phyloP scores from a whole-genome alignment of 2,888 invertebrate genomes.

The Syrista parreyssii region DNA sequence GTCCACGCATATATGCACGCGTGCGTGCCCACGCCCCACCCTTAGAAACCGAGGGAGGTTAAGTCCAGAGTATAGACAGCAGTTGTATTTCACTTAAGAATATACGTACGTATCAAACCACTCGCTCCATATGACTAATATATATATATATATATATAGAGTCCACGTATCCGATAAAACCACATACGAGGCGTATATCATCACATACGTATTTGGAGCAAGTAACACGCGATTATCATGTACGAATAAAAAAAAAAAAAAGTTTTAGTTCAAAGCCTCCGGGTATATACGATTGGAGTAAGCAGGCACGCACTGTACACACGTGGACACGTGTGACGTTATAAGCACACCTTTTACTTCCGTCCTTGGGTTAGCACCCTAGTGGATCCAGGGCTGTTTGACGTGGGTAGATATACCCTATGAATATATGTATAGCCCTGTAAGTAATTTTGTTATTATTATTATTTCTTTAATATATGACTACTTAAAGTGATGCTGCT shows the following conservation, averaged over 20 bases:
- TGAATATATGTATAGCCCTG: background rate
- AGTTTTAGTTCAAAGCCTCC: background rate
- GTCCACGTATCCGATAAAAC: background rate
- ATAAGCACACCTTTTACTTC: background rate
- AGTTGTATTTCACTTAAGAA: background rate
- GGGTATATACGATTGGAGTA: background rate
- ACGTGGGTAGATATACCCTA: background rate
- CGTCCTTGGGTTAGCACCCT: background rate
- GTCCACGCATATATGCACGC: background rate
- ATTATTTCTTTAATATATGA: background rate
- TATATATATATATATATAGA: background rate
- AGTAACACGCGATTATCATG: background rate
- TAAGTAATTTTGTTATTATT: background rate
- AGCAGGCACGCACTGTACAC: background rate
- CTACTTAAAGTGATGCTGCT: background rate
- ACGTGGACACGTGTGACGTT: background rate
- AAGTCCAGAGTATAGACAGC: background rate
- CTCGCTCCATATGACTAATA: background rate
- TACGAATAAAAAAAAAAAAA: background rate
- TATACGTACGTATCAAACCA: background rate
- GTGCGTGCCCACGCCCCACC: background rate
- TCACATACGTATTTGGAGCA: background rate
- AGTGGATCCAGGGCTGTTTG: background rate
- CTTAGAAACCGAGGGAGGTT: background rate
- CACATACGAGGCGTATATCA: background rate